A percentile compares a stretch with the other conserved stretches of the same genome.
These are phyloP conservation scores for Mormyrops boulengeri DNA, from an alignment of 2,797 vertebrate species.

Conservation along the genomic window DNA sequence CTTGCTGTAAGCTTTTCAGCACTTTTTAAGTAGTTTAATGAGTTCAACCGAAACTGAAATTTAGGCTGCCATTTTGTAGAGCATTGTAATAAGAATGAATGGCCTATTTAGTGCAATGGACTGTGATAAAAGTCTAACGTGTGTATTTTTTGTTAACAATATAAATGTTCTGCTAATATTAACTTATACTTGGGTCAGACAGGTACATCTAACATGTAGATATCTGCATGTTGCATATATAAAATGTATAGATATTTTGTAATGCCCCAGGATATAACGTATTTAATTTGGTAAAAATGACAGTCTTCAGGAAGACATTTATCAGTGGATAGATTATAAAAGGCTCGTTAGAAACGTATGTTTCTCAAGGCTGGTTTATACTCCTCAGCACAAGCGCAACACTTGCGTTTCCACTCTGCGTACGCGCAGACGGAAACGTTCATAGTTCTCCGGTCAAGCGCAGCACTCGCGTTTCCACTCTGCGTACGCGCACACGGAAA, in stretches of 20 bases:
- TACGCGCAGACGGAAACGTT: background rate
- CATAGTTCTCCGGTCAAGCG: background rate
- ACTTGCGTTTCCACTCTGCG: background rate
- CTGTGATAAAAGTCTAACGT: background rate
- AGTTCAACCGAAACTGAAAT: background rate
- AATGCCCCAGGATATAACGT: background rate
- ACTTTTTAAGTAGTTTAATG: background rate
- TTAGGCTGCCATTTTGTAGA: background rate
- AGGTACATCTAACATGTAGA: background rate
- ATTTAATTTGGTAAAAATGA: background rate
- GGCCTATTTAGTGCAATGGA: background rate
- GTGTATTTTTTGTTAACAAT: background rate
- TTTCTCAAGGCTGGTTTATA: background rate
- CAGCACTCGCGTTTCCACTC: background rate
- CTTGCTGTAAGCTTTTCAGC: background rate
- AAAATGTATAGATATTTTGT: background rate
- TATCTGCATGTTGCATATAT: background rate
- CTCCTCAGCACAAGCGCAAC: background rate
- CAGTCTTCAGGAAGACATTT: background rate
- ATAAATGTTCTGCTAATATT: background rate
- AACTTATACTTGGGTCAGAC: background rate
- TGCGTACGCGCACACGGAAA: background rate
- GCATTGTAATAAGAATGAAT: background rate
- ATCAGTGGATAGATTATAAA: background rate
- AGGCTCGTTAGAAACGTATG: background rate